Conservation (phyloP, 2,113 vertebrate genomes). For the Chauna torquata region DNA sequence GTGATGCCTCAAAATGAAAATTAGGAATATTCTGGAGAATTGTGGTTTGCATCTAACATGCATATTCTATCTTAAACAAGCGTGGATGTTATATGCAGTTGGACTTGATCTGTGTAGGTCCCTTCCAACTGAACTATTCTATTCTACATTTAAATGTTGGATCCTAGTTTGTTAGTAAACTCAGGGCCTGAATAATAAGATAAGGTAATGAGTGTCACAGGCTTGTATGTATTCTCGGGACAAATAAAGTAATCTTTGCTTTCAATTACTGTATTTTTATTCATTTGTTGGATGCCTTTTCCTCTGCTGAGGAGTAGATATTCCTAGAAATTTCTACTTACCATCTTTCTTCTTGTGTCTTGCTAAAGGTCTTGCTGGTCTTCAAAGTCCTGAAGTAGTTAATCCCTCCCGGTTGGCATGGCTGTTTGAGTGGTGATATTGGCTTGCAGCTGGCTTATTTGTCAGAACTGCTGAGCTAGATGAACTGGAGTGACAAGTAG, state of each 20-base stretch:
- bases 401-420: not conserved
- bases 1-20: not conserved
- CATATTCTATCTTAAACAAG: accelerated
- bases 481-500: not conserved
- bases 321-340: not conserved
- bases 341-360: not conserved
- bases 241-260: not conserved
- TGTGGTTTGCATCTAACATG: not conserved
- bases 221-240: accelerated
- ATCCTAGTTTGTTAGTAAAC: not conserved
- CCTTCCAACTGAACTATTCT: not conserved
- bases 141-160: accelerated
- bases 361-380: not conserved
- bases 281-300: not conserved
- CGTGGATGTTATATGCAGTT: not conserved
- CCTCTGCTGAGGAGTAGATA: not conserved
- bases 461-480: not conserved
- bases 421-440: not conserved
- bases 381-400: not conserved
- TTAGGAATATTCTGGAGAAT: not conserved
- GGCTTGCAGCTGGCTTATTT: not conserved
- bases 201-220: not conserved
- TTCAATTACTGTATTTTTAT: not conserved
- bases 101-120: too few relatives aligned
- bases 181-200: not conserved